These are phyloP conservation scores for Poeciliopsis occidentalis DNA, from an alignment of 2,113 vertebrate species.

Conservation along the genomic window DNA sequence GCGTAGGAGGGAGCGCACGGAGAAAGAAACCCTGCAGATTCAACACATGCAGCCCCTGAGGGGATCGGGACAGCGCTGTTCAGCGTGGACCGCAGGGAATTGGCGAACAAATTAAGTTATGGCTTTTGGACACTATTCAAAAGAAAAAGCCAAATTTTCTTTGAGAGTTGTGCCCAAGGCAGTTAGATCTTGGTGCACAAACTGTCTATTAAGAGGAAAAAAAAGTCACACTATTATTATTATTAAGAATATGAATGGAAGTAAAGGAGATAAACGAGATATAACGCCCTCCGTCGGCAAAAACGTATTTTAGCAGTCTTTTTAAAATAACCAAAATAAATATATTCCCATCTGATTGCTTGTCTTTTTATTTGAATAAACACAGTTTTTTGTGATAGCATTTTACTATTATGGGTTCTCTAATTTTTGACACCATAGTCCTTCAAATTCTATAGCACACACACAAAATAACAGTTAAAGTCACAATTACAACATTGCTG, in stretches of 20 bases:
- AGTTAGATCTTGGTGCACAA: too few species aligned
- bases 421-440: background rate
- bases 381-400: background rate
- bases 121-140: background rate
- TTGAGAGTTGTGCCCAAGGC: background rate
- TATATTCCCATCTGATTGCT: too few species aligned
- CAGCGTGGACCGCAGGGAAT: background rate
- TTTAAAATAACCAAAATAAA: background rate
- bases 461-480: too few species aligned
- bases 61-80: background rate
- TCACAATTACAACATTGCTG: too few species aligned
- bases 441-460: background rate
- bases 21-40: slow-evolving; percentile 38
- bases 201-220: too few species aligned
- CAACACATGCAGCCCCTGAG: background rate
- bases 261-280: too few species aligned
- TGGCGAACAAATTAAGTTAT: background rate
- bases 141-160: background rate
- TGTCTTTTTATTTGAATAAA: too few species aligned
- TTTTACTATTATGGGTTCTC: background rate
- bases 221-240: too few species aligned
- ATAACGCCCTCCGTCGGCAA: background rate
- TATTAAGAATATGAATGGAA: too few species aligned
- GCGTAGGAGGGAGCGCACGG: slow-evolving; percentile 48
- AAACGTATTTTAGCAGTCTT: background rate